Evolutionary conservation across 2,797 vertebrate species (phyloP).

Genomic region (Picus viridis): DNA sequence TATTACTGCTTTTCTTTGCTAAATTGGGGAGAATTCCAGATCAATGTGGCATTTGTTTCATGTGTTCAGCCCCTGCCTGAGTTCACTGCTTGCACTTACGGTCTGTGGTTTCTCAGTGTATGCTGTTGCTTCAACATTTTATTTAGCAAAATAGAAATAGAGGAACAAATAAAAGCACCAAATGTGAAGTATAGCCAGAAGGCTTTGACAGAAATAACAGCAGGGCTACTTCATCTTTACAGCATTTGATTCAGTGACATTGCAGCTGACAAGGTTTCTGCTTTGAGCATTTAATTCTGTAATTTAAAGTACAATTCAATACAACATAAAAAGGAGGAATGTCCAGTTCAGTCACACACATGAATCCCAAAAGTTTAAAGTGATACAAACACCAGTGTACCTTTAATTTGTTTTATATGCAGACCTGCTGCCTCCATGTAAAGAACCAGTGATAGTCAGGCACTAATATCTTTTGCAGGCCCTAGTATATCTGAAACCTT

Average conservation of each 20-base stretch:
- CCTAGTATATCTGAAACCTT: not conserved
- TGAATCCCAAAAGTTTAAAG: conserved; percentile 47
- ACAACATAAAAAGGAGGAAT: conserved; percentile 55
- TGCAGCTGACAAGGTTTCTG: conserved; percentile 76
- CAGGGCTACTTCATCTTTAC: conserved; percentile 74
- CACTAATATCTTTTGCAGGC: not conserved
- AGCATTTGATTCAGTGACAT: conserved; percentile 74
- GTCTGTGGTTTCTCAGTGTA: conserved; percentile 70
- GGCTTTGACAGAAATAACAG: conserved; percentile 79
- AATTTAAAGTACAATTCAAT: conserved; percentile 74
- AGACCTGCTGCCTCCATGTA: not conserved
- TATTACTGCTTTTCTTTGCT: conserved; percentile 66
- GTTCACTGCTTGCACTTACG: conserved; percentile 71
- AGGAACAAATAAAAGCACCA: conserved; percentile 79
- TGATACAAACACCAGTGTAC: conserved; percentile 7
- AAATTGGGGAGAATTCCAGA: conserved; percentile 65
- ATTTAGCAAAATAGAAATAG: conserved; percentile 79
- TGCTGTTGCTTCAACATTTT: conserved; percentile 74
- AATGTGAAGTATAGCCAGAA: conserved; percentile 80
- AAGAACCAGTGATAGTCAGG: not conserved
- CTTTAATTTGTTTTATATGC: conserved; percentile 48
- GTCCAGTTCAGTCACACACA: conserved; percentile 42
- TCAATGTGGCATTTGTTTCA: conserved; percentile 47
- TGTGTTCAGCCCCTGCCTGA: conserved; percentile 65
- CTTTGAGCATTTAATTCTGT: conserved; percentile 77